phyloP scores from a whole-genome alignment of 2,113 vertebrate genomes.

The Anas platyrhynchos region DNA sequence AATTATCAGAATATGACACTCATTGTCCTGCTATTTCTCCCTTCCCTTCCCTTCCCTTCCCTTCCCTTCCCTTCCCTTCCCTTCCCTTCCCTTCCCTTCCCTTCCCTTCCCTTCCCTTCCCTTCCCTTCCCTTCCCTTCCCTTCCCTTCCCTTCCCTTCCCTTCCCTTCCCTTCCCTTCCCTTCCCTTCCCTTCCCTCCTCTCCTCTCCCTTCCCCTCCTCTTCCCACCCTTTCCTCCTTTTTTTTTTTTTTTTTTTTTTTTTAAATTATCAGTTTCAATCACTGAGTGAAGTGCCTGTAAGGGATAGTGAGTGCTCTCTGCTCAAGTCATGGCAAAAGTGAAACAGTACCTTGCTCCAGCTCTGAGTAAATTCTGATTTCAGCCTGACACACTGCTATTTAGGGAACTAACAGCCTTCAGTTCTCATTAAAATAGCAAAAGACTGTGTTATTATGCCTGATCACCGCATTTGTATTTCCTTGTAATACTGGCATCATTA shows the following conservation, averaged over 20 bases:
- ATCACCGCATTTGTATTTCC: conserved; percentile 18
- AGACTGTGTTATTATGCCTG: conserved; percentile 6
- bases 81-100: no score
- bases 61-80: not conserved
- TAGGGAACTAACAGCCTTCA: not conserved
- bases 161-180: no score
- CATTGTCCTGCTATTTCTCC: not conserved
- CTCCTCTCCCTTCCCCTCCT: no score
- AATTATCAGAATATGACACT: not conserved
- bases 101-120: no score
- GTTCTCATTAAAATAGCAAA: conserved; percentile 27
- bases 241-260: not conserved
- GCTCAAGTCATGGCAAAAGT: not conserved
- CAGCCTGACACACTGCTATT: not conserved
- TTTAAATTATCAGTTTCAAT: not conserved
- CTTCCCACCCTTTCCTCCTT: no score
- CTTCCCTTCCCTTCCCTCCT: no score
- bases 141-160: no score
- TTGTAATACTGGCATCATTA: conserved; percentile 2
- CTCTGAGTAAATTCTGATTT: conserved; percentile 9
- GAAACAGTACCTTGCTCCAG: not conserved
- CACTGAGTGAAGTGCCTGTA: not conserved
- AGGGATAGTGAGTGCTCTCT: not conserved
- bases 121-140: no score
- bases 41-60: no score